phyloP scores from a whole-genome alignment of 2,888 invertebrate species.

The Saturnia japonica region DNA sequence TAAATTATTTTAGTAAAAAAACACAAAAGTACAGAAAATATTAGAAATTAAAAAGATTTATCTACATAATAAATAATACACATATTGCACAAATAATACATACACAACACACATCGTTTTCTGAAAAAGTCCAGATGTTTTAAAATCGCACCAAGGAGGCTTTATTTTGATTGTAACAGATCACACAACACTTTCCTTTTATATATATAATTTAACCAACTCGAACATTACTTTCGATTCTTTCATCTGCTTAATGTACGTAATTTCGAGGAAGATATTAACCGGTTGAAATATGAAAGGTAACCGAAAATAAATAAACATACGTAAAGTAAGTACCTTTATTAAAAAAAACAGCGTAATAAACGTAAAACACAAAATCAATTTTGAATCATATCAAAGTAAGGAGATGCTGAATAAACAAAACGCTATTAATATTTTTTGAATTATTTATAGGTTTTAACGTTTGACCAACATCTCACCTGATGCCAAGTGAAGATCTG shows the following conservation, averaged over 20 bases:
- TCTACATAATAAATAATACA: too few species aligned
- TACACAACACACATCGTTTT: too few species aligned
- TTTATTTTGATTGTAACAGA: conserved; percentile 19
- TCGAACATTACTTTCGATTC: conserved; percentile 13
- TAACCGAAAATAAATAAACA: conserved; percentile 9
- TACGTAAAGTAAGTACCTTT: too few species aligned
- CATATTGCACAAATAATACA: too few species aligned
- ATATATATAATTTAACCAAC: conserved; percentile 18
- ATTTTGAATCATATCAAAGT: background rate
- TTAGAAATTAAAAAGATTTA: too few species aligned
- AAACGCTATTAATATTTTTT: too few species aligned
- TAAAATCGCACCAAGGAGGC: background rate
- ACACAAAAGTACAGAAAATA: too few species aligned
- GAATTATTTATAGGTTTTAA: too few species aligned
- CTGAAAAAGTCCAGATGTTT: background rate
- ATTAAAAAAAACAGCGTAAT: background rate
- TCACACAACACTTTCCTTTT: conserved; percentile 20
- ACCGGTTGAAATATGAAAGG: conserved; percentile 19
- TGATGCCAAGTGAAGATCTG: too few species aligned
- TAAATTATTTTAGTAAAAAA: too few species aligned
- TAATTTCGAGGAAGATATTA: conserved; percentile 3
- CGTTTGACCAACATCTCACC: too few species aligned
- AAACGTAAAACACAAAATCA: too few species aligned
- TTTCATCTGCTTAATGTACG: conserved; percentile 18
- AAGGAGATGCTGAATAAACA: background rate